Conservation (phyloP, 2,888 invertebrate genomes). For the Microctonus aethiopoides region DNA sequence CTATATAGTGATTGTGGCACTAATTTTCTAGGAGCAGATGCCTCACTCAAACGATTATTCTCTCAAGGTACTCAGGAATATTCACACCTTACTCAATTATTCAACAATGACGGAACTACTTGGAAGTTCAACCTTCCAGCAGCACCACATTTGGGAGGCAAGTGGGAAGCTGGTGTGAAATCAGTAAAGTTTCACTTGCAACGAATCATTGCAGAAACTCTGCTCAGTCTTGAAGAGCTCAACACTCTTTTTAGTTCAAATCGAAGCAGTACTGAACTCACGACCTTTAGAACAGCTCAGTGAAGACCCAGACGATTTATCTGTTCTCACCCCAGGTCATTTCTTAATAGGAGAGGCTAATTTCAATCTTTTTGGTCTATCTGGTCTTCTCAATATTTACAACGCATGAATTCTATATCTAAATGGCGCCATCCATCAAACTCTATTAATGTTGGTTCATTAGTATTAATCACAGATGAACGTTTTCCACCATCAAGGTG, state of each 20-base stretch:
- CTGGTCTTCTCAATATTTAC: too few species aligned
- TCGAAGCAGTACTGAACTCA: conserved; percentile 42
- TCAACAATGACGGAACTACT: conserved; percentile 5
- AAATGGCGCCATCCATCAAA: too few species aligned
- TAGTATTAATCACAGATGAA: too few species aligned
- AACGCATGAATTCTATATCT: too few species aligned
- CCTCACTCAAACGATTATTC: background rate
- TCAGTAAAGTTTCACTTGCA: conserved; percentile 22
- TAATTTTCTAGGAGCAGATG: conserved; percentile 32
- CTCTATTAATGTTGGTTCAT: too few species aligned
- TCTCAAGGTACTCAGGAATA: background rate
- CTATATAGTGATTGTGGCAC: conserved; percentile 36
- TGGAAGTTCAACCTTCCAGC: conserved; percentile 31
- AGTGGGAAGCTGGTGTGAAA: conserved; percentile 30
- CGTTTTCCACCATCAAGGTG: too few species aligned
- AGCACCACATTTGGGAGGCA: conserved; percentile 31
- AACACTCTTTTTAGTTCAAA: conserved; percentile 17
- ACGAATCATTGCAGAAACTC: background rate
- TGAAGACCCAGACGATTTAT: too few species aligned
- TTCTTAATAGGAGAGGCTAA: conserved; percentile 35
- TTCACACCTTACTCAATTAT: background rate
- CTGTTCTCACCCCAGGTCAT: conserved; percentile 41
- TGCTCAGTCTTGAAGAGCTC: conserved; percentile 22
- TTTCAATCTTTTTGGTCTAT: too few species aligned
- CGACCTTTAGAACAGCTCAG: conserved; percentile 35